Base-by-base conservation (phyloP, 1,140 invertebrate species). In the Homarus americanus region DNA sequence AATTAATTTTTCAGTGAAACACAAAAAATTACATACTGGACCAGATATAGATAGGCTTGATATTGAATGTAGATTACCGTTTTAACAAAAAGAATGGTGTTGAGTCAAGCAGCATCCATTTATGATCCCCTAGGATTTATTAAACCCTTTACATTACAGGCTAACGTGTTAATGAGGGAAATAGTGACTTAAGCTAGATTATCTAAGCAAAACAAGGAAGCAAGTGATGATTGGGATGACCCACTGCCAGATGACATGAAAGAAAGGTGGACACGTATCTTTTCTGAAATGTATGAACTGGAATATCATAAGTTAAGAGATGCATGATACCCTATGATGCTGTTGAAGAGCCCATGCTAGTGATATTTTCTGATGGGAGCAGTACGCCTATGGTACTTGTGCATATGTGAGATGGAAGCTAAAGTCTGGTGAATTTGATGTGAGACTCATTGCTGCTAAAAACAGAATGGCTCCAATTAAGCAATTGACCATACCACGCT, bases 111-210 rank as follows among this genome's bases (percentile, higher is more conserved):
- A 34, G 28, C 80, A 38, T 15, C 28, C 12, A 1, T 79, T 2
- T 87, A 78, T 75, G 84, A 87, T 72, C 66, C 66, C 66, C 24
- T 34, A 7, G 66, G 32, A 72, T 24, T 72, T n/a, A 24, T 75
- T 34, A 32, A 4, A 15, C 66, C 66, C 4, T 5, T 72, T 9
- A 72, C 66, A 9, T 34, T 72, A 34, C 5, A 72, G 7, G 5
- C 44, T 72, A n/a, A 72, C n/a, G 20, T 72, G 66, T 72, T 72
- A 24, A 72, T 5, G 66, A 5, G 66, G 5, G 4, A 9, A 5
- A n/a, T 72, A 5, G 32, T 24, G 5, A 5, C 32, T 9, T 5
- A n/a, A 7, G 32, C 4, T 72, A 49, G 5, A 15, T 5, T 15
- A 5, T 5, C 5, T 24, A 7, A 7, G 24, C 4, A 72, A 24